phyloP scores from a whole-genome alignment of 1,140 invertebrate genomes.

The Hetaerina americana region DNA sequence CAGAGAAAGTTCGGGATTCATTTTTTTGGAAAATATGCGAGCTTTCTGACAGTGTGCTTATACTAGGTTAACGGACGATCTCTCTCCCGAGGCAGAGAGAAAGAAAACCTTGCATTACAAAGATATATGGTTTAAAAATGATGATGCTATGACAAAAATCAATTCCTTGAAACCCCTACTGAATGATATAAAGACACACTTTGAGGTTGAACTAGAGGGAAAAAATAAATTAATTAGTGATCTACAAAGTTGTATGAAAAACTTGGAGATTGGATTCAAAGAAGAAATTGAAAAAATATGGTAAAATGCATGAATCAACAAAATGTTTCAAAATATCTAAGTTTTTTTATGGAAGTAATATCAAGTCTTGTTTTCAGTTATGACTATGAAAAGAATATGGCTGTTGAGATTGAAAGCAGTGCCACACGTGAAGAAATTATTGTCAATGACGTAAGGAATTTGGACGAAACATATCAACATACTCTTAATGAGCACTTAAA shows the following conservation, averaged over 20 bases:
- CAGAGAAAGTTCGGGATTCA: neutral
- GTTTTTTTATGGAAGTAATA: too few relatives aligned
- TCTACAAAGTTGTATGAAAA: neutral
- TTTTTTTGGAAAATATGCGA: neutral
- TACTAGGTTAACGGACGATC: neutral
- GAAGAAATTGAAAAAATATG: neutral
- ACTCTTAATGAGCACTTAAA: neutral
- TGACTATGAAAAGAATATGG: neutral
- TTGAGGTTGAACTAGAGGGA: neutral
- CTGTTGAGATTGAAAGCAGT: neutral
- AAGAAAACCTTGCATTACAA: neutral
- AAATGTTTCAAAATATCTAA: too few relatives aligned
- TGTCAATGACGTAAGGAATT: neutral
- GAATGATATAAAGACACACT: neutral
- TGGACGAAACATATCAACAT: neutral
- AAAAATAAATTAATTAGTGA: neutral
- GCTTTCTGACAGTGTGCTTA: neutral
- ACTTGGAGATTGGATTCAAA: neutral
- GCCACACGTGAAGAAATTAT: neutral
- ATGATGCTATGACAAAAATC: neutral
- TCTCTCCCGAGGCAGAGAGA: neutral
- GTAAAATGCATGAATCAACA: neutral
- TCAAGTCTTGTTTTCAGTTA: neutral
- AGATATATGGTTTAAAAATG: neutral
- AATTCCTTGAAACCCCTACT: neutral